phyloP scores from a whole-genome alignment of 2,797 vertebrate genomes.

The Tenualosa thibaudeaui region DNA sequence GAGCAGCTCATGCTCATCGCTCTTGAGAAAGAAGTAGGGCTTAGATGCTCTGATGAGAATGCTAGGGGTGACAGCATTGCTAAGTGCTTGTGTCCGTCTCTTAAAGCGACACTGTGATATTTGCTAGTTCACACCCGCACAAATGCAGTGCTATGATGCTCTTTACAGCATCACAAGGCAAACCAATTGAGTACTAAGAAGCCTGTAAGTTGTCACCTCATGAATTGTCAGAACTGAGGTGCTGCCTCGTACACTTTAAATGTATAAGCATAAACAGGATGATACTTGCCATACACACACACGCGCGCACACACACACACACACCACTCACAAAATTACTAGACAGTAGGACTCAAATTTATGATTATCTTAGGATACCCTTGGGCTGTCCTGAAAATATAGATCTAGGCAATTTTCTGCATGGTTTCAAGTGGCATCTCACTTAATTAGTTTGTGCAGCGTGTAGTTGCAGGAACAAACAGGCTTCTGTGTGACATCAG shows the following conservation, averaged over 20 bases:
- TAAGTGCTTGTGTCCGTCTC: neutral
- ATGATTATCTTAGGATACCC: conserved; percentile 64
- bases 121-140: neutral
- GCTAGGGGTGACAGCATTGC: neutral
- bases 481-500: conserved; percentile 49
- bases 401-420: conserved; percentile 82
- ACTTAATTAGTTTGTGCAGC: conserved; percentile 81
- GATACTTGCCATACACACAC: neutral
- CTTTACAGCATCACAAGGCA: neutral
- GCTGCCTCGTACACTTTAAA: neutral
- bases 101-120: neutral
- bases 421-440: conserved; percentile 80
- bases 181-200: neutral
- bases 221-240: neutral
- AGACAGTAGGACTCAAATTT: conserved; percentile 44
- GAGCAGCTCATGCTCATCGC: neutral
- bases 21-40: neutral
- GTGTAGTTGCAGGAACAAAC: conserved; percentile 66
- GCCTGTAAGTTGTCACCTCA: neutral
- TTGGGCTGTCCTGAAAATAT: conserved; percentile 71
- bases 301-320: neutral
- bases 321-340: neutral
- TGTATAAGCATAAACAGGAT: neutral
- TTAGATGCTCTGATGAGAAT: neutral
- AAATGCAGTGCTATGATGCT: neutral